Base-by-base conservation (phyloP, 2,113 vertebrate genomes). In the Perognathus longimembris region DNA sequence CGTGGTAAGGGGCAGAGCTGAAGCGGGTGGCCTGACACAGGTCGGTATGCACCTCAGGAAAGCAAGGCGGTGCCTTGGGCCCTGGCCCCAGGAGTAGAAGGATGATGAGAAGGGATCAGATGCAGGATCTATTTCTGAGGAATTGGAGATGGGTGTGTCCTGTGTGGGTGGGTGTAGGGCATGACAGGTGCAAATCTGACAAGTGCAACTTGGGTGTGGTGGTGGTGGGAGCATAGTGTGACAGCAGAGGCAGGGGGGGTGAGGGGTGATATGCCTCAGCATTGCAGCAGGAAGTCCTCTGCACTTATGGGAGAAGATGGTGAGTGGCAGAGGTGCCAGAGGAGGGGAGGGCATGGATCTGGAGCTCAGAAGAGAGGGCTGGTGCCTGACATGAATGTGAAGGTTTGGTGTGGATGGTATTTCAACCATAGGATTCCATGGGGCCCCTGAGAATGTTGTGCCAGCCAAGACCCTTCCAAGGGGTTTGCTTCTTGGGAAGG, bases 251-350 rank as follows among this genome's bases (percentile, higher is more conserved):
- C n/a, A n/a, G 73, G n/a, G 50, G 21, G 21, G 17, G 45, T 21
- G 5, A 40, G 6, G n/a, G 42, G 3, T 36, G n/a, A 76, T 26
- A 14, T 11, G 32, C n/a, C n/a, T 38, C 36, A 17, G 32, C 10
- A 2, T 61, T 20, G 10, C 7, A 14, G n/a, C 22, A 20, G 18
- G 64, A 66, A 30, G 40, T 26, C 9, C 21, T 21, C 22, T 22
- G 80, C 11, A 6, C 24, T 12, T 38, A 28, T n/a, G 42, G 66
- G 28, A 69, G 45, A n/a, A 34, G 28, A 57, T 3, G 21, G 63
- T 4, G 0, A 9, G 5, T 2, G 28, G 38, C 9, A 8, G 32
- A 8, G 8, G 6, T 32, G 18, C n/a, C 18, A 30, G 8, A 14
- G 6, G 42, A 15, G 38, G n/a, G 17, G 57, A 21, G 36, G 0